Evolutionary conservation across 1,140 invertebrate genomes (phyloP).

Genomic region (Calycopis cecrops): DNA sequence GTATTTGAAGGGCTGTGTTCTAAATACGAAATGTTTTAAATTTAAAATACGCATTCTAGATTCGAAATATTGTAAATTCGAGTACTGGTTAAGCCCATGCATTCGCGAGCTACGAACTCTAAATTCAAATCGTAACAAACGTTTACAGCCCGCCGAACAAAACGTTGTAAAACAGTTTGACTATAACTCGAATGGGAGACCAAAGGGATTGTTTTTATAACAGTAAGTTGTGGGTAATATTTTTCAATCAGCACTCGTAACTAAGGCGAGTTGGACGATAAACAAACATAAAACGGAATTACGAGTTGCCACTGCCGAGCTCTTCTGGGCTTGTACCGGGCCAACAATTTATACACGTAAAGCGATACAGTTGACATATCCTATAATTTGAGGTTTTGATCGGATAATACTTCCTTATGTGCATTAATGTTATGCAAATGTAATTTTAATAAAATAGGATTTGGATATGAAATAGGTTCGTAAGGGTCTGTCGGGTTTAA

Average conservation of each 20-base stretch:
- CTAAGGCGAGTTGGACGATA: slow-evolving; percentile 19
- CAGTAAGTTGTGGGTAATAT: slow-evolving; percentile 26
- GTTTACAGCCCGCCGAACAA: slow-evolving; percentile 3
- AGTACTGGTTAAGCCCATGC: background rate
- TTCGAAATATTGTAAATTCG: too few species aligned
- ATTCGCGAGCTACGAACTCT: background rate
- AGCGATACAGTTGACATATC: slow-evolving; percentile 22
- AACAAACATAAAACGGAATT: slow-evolving; percentile 33
- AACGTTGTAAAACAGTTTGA: slow-evolving; percentile 1
- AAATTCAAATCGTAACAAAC: slow-evolving; percentile 7
- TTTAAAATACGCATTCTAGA: too few species aligned
- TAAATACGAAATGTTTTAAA: too few species aligned
- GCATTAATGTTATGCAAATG: slow-evolving; percentile 8
- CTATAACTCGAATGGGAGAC: background rate
- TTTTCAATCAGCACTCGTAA: slow-evolving; percentile 42
- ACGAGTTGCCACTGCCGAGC: slow-evolving; percentile 20
- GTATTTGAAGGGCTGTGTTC: too few species aligned
- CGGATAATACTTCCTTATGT: slow-evolving; percentile 17
- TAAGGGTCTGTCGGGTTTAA: too few species aligned
- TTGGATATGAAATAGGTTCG: background rate
- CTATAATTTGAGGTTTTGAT: slow-evolving; percentile 30
- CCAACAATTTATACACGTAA: slow-evolving; percentile 29
- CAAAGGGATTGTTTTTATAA: slow-evolving; percentile 9
- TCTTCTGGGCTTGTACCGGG: slow-evolving; percentile 11
- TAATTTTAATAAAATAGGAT: slow-evolving; percentile 8